These are phyloP conservation scores for Mastomys natalensis DNA, from an alignment of 2,113 vertebrate species.

Conservation along the genomic window DNA sequence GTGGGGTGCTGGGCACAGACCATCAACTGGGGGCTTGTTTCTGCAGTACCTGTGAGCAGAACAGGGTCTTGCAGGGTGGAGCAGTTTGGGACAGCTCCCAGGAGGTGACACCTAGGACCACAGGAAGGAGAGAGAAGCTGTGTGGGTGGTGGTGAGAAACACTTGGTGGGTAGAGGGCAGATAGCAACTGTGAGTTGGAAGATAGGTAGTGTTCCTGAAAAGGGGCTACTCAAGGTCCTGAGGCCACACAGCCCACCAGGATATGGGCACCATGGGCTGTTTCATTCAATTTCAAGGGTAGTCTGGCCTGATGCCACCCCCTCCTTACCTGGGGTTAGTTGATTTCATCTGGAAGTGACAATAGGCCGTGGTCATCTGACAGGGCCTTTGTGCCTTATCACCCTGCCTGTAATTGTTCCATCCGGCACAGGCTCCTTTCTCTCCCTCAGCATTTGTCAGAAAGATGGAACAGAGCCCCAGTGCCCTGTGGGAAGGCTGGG, in stretches of 20 bases:
- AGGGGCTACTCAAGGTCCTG: neutral
- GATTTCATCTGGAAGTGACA: slow-evolving; percentile 18
- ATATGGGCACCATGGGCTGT: neutral
- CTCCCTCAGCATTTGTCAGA: slow-evolving; percentile 1
- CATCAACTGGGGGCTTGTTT: neutral
- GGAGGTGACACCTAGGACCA: neutral
- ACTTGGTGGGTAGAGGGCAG: neutral
- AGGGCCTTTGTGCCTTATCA: slow-evolving; percentile 18
- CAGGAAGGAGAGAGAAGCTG: neutral
- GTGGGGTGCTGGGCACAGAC: neutral
- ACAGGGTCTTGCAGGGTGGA: neutral
- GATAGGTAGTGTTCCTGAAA: neutral
- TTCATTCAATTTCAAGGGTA: neutral
- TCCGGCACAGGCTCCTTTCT: slow-evolving; percentile 21
- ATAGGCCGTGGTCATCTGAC: neutral
- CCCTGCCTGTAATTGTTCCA: slow-evolving; percentile 10
- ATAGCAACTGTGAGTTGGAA: neutral
- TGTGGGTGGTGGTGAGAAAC: neutral
- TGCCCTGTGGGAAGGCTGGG: neutral
- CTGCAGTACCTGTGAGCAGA: neutral
- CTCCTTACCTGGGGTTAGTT: neutral
- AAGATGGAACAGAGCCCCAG: slow-evolving; percentile 10
- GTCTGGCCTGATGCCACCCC: neutral
- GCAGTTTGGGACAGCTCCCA: neutral
- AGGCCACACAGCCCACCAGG: neutral